phyloP scores from a whole-genome alignment of 2,113 vertebrate species.

The Lontra canadensis region DNA sequence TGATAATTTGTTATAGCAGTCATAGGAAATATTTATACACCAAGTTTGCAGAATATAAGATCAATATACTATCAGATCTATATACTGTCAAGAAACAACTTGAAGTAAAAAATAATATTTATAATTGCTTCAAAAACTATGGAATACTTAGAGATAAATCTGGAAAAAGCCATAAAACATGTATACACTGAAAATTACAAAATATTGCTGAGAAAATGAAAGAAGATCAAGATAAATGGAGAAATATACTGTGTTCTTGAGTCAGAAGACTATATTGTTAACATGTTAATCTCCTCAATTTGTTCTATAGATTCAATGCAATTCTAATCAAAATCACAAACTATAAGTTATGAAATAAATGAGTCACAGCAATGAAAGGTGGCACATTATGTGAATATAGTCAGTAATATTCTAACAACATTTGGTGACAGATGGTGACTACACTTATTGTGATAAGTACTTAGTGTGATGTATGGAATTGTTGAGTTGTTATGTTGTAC shows the following conservation, averaged over 20 bases:
- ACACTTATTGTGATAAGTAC: not conserved
- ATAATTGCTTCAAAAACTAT: not conserved
- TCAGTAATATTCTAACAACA: not conserved
- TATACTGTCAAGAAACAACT: not conserved
- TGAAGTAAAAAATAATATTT: not conserved
- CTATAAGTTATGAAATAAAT: not conserved
- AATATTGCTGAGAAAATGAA: not conserved
- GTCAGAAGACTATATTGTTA: not conserved
- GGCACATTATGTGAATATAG: not conserved
- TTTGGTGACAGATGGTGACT: not conserved
- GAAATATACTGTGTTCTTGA: not conserved
- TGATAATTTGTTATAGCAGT: not conserved
- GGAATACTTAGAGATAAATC: not conserved
- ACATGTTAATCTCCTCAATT: not conserved
- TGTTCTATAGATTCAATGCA: not conserved
- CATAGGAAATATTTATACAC: not conserved
- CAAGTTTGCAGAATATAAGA: not conserved
- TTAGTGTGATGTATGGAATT: not conserved
- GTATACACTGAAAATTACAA: not conserved
- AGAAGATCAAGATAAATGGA: not conserved
- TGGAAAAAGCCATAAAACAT: not conserved
- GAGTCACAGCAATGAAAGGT: not conserved
- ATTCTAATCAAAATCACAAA: not conserved
- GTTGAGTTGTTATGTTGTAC: not conserved
- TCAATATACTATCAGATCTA: not conserved